Evolutionary conservation across 2,113 vertebrate genomes (phyloP), one percentile per base, ranked within the genome.

Genomic region (Nothobranchius furzeri): DNA sequence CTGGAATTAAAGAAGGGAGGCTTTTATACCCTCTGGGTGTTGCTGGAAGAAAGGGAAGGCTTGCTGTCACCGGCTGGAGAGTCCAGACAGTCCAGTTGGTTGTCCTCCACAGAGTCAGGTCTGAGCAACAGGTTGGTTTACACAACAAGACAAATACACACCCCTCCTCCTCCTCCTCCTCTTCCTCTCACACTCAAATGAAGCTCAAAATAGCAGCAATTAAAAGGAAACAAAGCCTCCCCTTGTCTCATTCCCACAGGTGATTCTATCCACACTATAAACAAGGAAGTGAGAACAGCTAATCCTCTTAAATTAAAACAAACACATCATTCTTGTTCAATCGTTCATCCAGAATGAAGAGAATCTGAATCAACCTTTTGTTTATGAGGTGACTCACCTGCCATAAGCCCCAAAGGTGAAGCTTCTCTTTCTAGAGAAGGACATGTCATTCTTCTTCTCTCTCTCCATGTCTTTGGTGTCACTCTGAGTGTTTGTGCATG

Each of bases 371-470:
- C 43, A 15, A 55, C 24, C 9, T 62, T 47, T 68, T 24, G 30
- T 30, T 30, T 15, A 14, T 64, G 43, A 76, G 47, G 37, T 69
- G 37, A 93, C 95, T 70, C 87, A 96, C 95, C 94, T 87, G 87
- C 91, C 90, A 73, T 94, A 91, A 36, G 92, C 90, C 30, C 90
- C 93, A 14, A 93, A 93, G 49, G 92, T 93, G 75, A 90, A 94
- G 87, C 93, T 93, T 82, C 73, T 92, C 87, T 94, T 93, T 78
- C 86, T 91, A 69, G 94, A 90, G 83, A 91, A 91, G 86, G 93
- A 92, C 66, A 76, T 72, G 76, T 84, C 60, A 64, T 76, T 89
- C 72, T 85, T 81, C 70, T 82, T 89, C 42, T 92, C 90, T 81
- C 67, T 69, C 57, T 85, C 70, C 91, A 86, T 93, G 68, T 68